A percentile compares a stretch with the other conserved stretches of the same genome.
phyloP scores from a whole-genome alignment of 2,113 vertebrate genomes.

The Lasiurus cinereus region DNA sequence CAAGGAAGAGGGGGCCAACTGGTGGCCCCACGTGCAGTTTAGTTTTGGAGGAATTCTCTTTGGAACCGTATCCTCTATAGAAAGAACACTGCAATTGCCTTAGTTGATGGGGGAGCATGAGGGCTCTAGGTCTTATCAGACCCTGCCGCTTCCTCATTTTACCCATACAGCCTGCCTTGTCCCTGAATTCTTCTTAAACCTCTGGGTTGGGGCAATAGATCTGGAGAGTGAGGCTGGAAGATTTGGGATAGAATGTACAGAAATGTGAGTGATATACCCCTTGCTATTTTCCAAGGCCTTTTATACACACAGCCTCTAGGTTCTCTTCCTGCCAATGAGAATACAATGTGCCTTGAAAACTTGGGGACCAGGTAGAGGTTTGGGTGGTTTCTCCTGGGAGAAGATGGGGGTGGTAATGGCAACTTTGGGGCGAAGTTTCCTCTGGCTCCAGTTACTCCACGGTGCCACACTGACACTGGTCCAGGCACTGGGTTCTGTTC shows the following conservation, averaged over 20 bases:
- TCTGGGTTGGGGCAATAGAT: background rate
- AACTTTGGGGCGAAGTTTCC: background rate
- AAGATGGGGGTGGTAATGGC: background rate
- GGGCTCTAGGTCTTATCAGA: background rate
- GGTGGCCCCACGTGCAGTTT: background rate
- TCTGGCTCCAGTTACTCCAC: background rate
- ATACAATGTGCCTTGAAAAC: background rate
- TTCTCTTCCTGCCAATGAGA: background rate
- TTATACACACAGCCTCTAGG: background rate
- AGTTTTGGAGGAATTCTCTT: background rate
- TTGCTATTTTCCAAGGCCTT: background rate
- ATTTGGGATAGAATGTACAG: background rate
- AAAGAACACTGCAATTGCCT: accelerated
- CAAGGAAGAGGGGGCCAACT: background rate
- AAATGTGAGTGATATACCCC: too few species aligned
- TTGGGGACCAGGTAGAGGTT: background rate
- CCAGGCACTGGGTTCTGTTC: background rate
- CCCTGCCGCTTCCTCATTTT: background rate
- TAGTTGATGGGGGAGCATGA: accelerated
- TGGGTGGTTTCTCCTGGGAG: background rate
- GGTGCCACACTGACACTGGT: background rate
- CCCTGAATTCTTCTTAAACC: background rate
- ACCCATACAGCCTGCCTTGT: background rate
- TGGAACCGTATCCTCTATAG: background rate
- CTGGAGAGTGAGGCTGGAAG: background rate